Evolutionary conservation across 2,888 invertebrate species (phyloP).

Genomic region (Danaus chrysippus): DNA sequence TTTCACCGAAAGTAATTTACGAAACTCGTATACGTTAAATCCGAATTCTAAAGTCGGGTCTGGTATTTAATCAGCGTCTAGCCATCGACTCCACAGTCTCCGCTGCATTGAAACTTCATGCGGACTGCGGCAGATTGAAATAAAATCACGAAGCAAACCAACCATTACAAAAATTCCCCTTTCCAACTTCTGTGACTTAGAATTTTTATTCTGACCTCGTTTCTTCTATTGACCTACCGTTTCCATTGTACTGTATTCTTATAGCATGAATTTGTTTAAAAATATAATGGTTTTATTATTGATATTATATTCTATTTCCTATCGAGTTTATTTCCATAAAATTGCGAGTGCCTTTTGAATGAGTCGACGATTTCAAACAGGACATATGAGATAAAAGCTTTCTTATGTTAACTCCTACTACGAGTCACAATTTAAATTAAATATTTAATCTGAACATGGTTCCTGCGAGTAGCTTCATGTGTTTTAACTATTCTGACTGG

Average conservation of each 20-base stretch:
- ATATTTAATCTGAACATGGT: neutral
- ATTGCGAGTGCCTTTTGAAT: neutral
- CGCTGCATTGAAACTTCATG: constrained; percentile 3
- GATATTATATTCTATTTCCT: no score
- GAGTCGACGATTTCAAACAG: neutral
- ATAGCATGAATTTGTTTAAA: constrained; percentile 3
- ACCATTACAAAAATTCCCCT: neutral
- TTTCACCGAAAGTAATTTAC: no score
- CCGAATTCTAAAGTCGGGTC: neutral
- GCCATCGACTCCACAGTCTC: constrained; percentile 3
- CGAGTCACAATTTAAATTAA: neutral
- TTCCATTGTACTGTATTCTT: neutral
- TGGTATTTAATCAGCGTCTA: neutral
- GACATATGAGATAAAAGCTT: constrained; percentile 3
- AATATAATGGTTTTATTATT: no score
- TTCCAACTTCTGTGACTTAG: neutral
- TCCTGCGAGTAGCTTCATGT: neutral
- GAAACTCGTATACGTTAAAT: neutral
- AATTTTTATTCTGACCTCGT: constrained; percentile 13
- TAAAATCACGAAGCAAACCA: constrained; percentile 1
- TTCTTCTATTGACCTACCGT: neutral
- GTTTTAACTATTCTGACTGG: neutral
- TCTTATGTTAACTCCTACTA: neutral
- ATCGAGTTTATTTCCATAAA: neutral
- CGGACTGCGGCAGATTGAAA: neutral